phyloP scores from a whole-genome alignment of 2,797 vertebrate species.

The Phoxinus dragarum region DNA sequence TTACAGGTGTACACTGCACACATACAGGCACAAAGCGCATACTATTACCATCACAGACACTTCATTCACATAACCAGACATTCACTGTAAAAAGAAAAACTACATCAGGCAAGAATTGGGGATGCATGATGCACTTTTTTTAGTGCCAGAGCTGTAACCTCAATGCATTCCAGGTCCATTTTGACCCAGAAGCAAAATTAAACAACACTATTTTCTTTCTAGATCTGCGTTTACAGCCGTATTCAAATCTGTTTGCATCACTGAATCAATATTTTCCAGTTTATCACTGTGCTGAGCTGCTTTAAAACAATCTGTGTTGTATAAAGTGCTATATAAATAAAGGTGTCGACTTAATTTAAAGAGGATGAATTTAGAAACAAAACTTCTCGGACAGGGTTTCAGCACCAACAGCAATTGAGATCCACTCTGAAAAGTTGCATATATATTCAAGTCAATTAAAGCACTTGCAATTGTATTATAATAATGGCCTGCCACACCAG shows the following conservation, averaged over 20 bases:
- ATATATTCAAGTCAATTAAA: background rate
- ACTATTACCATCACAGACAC: background rate
- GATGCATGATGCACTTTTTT: too few species aligned
- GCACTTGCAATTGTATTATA: background rate
- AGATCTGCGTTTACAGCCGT: background rate
- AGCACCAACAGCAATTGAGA: background rate
- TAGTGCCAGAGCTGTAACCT: background rate
- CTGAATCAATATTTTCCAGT: background rate
- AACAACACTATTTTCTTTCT: background rate
- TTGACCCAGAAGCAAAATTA: background rate
- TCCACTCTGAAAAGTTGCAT: background rate
- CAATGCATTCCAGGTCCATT: background rate
- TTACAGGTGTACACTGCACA: conserved; percentile 91
- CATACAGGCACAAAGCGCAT: conserved; percentile 25
- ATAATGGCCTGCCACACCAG: background rate
- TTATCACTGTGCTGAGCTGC: background rate
- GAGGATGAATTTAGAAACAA: background rate
- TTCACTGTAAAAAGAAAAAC: background rate
- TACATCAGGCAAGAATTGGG: background rate
- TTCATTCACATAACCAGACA: background rate
- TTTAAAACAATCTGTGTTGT: background rate
- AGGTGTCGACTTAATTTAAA: background rate
- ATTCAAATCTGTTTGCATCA: background rate
- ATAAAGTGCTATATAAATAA: background rate
- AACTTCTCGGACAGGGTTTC: background rate